A percentile compares a stretch with the other conserved stretches of the same genome.
Evolutionary conservation across 2,888 invertebrate genomes (phyloP).

Genomic region (Notodonta dromedarius): DNA sequence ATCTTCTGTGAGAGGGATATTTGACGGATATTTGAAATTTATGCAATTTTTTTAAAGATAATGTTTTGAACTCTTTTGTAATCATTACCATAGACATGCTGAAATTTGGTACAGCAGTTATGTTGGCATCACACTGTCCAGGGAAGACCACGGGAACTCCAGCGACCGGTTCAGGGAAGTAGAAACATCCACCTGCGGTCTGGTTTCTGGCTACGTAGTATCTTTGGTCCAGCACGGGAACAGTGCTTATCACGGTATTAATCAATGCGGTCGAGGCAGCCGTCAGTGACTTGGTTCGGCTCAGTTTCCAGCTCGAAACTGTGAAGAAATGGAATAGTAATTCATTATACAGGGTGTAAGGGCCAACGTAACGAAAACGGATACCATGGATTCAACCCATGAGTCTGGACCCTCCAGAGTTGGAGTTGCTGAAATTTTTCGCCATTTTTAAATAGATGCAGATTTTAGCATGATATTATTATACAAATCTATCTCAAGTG

Average conservation of each 20-base stretch:
- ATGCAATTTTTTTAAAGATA: too few species aligned
- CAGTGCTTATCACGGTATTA: constrained; percentile 36
- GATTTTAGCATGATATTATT: too few species aligned
- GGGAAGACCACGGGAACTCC: constrained; percentile 60
- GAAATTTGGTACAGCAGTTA: constrained; percentile 54
- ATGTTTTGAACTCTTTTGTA: too few species aligned
- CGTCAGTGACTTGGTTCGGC: constrained; percentile 51
- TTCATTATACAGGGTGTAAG: too few species aligned
- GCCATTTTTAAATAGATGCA: too few species aligned
- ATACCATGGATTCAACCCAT: too few species aligned
- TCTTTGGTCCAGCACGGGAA: constrained; percentile 52
- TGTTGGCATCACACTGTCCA: constrained; percentile 60
- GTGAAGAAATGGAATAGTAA: constrained; percentile 15
- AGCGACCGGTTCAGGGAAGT: constrained; percentile 55
- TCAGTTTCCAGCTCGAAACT: constrained; percentile 69
- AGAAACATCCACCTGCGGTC: constrained; percentile 60
- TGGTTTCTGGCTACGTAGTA: constrained; percentile 56
- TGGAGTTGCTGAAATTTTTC: too few species aligned
- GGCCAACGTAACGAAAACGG: too few species aligned
- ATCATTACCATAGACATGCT: constrained; percentile 45
- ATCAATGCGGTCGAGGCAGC: constrained; percentile 34
- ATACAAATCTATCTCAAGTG: too few species aligned
- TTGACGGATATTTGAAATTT: too few species aligned
- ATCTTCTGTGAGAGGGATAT: too few species aligned
- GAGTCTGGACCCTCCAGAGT: too few species aligned